These are phyloP conservation scores for Probaryconus sp. DNA, from an alignment of 1,140 invertebrate genomes.

Conservation along the genomic window DNA sequence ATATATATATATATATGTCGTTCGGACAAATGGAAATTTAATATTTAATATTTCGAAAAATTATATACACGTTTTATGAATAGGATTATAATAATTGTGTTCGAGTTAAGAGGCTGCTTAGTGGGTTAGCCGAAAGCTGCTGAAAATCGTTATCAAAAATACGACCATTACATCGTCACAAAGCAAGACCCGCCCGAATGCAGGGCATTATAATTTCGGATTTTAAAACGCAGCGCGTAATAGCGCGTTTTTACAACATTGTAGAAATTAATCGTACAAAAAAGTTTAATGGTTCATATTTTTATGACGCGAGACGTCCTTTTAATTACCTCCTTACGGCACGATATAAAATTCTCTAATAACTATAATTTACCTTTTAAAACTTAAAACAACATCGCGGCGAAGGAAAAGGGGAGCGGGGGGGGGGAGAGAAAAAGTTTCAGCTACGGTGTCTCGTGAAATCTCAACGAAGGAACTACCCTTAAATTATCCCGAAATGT, in stretches of 20 bases:
- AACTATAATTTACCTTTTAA: slow-evolving; percentile 36
- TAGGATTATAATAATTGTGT: no score
- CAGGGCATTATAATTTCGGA: slow-evolving; percentile 53
- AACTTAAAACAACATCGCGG: slow-evolving; percentile 37
- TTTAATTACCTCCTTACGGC: slow-evolving; percentile 44
- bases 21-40: slow-evolving; percentile 41
- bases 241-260: slow-evolving; percentile 2
- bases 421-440: not conserved
- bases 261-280: slow-evolving; percentile 36
- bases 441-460: not conserved
- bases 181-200: slow-evolving; percentile 35
- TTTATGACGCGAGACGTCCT: slow-evolving; percentile 39
- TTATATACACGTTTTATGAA: no score
- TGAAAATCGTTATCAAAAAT: no score
- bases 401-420: not conserved
- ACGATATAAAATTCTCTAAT: slow-evolving; percentile 11
- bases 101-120: no score
- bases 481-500: slow-evolving; percentile 44
- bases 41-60: no score
- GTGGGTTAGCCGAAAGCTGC: no score
- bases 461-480: slow-evolving; percentile 15
- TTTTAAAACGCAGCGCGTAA: not conserved
- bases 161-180: no score
- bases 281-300: slow-evolving; percentile 41
- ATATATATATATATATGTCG: no score